Evolutionary conservation across 2,888 invertebrate genomes (phyloP).

Genomic region (Cephus rjabovi): DNA sequence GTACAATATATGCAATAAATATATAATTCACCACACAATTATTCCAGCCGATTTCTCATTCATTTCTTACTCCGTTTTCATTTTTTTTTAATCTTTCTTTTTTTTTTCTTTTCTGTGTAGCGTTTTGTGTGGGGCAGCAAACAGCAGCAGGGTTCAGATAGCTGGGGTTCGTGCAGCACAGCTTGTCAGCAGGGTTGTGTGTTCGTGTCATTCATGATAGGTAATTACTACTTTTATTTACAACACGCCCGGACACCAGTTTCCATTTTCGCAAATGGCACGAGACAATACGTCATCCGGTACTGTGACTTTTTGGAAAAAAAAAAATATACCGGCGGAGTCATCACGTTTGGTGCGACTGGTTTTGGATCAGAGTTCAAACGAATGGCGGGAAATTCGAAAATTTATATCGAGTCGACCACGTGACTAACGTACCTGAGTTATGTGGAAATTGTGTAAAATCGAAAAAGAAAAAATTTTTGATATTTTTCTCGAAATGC

Average conservation of each 20-base stretch:
- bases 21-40: background rate
- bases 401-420: too few species aligned
- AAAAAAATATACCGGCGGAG: too few species aligned
- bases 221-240: constrained; percentile 53
- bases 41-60: constrained; percentile 12
- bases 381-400: too few species aligned
- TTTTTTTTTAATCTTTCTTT: background rate
- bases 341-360: too few species aligned
- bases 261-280: constrained; percentile 38
- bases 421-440: too few species aligned
- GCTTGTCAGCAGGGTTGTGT: constrained; percentile 67
- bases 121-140: constrained; percentile 59
- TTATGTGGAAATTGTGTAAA: too few species aligned
- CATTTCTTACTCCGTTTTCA: background rate
- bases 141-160: constrained; percentile 65
- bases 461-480: too few species aligned
- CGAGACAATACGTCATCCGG: too few species aligned
- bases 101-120: constrained; percentile 32
- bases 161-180: constrained; percentile 67
- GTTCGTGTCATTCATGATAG: constrained; percentile 60
- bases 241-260: constrained; percentile 41
- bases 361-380: too few species aligned
- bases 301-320: too few species aligned
- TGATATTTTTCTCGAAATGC: too few species aligned
- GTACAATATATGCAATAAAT: too few species aligned